Percentiles rank a stretch among this genome's conserved stretches.
These are phyloP conservation scores for Progne subis DNA, from an alignment of 2,113 vertebrate species.

Conservation along the genomic window DNA sequence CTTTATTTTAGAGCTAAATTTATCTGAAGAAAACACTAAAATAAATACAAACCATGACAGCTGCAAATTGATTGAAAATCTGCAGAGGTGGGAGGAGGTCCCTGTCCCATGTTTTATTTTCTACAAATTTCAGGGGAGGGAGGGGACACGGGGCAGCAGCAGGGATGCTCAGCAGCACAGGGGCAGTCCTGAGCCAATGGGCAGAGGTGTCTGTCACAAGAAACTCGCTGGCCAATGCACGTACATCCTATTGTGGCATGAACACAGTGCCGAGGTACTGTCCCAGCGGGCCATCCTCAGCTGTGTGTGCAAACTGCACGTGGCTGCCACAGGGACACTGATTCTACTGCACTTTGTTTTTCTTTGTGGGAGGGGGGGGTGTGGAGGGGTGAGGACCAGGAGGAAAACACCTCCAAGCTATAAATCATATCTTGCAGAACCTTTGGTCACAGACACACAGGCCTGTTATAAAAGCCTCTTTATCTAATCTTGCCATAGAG, in stretches of 20 bases:
- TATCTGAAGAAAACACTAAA: background rate
- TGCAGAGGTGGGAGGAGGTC: background rate
- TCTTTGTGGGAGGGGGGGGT: too few species aligned
- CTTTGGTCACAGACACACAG: background rate
- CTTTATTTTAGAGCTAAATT: slow-evolving; percentile 12
- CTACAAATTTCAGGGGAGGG: background rate
- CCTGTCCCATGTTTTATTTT: background rate
- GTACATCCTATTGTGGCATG: background rate
- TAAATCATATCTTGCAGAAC: background rate
- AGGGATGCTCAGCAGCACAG: background rate
- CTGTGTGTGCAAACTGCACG: background rate
- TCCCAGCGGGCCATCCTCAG: slow-evolving; percentile 45
- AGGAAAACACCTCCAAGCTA: background rate
- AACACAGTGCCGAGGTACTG: background rate
- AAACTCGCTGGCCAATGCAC: background rate
- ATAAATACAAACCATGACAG: background rate
- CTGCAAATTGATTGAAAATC: slow-evolving; percentile 28
- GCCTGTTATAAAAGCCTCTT: background rate
- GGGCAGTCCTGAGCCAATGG: background rate
- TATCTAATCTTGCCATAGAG: slow-evolving; percentile 17
- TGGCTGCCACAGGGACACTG: rapidly evolving
- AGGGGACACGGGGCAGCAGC: background rate
- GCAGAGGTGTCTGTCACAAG: slow-evolving; percentile 21
- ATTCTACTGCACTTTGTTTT: background rate
- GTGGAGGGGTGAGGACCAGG: background rate